Evolutionary conservation across 2,888 invertebrate genomes (phyloP).

Genomic region (Zygaena filipendulae): DNA sequence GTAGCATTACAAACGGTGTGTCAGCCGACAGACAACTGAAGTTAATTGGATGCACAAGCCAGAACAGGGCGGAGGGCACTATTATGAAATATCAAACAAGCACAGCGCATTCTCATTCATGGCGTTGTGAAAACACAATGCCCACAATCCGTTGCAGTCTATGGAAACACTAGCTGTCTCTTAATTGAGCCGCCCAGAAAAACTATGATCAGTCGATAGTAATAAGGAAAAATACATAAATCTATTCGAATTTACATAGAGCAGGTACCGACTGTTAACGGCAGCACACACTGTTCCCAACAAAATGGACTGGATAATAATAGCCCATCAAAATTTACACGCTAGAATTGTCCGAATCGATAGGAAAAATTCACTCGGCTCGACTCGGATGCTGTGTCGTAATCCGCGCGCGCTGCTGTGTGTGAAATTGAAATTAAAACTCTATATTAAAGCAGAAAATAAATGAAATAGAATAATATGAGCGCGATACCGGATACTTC

Average conservation of each 20-base stretch:
- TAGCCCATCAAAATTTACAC: slow-evolving; percentile 56
- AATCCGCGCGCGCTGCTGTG: slow-evolving; percentile 44
- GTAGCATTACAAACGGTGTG: slow-evolving; percentile 45
- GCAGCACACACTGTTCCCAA: too few species aligned
- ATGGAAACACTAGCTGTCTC: too few species aligned
- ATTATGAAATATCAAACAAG: slow-evolving; percentile 50
- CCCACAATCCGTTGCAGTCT: too few species aligned
- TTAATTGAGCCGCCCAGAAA: too few species aligned
- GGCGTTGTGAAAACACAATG: too few species aligned
- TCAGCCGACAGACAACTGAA: slow-evolving; percentile 43
- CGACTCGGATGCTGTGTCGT: slow-evolving; percentile 32
- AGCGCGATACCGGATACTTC: slow-evolving; percentile 28
- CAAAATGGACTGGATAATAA: slow-evolving; percentile 60
- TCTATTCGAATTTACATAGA: background rate
- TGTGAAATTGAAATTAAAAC: slow-evolving; percentile 65
- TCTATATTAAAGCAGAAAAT: slow-evolving; percentile 51
- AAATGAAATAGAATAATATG: slow-evolving; percentile 33
- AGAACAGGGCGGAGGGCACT: slow-evolving; percentile 30
- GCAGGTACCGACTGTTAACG: background rate
- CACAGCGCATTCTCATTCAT: slow-evolving; percentile 20
- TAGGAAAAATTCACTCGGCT: slow-evolving; percentile 46
- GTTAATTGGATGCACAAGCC: slow-evolving; percentile 58
- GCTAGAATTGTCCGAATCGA: slow-evolving; percentile 46
- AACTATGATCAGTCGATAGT: background rate
- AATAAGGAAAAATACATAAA: background rate